A percentile compares a stretch with the other conserved stretches of the same genome.
These are phyloP conservation scores for Equus quagga DNA, from an alignment of 2,113 vertebrate species.

Conservation along the genomic window DNA sequence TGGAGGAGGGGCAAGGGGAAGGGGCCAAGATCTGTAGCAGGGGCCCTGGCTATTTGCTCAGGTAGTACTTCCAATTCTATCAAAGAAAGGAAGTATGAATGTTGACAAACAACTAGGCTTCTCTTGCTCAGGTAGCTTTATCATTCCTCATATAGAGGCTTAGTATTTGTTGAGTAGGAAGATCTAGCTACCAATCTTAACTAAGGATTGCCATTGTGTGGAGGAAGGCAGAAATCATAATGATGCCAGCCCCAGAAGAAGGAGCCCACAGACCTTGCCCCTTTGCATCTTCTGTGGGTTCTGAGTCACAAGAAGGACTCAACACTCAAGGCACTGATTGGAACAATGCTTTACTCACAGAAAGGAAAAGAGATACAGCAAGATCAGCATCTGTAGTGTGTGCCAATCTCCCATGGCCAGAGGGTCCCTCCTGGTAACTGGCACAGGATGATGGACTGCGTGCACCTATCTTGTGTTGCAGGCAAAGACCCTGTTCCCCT, in stretches of 20 bases:
- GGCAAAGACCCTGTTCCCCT: not conserved
- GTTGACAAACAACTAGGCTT: not conserved
- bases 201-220: not conserved
- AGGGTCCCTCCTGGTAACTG: not conserved
- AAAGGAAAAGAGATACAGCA: not conserved
- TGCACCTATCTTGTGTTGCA: not conserved
- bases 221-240: not conserved
- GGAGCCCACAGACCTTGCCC: not conserved
- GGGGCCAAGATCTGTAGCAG: not conserved
- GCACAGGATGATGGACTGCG: not conserved
- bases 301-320: not conserved
- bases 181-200: not conserved
- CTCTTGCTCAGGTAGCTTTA: not conserved
- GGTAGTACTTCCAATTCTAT: not conserved
- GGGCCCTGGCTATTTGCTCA: not conserved
- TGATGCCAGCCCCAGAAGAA: not conserved
- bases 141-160: not conserved
- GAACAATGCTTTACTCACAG: not conserved
- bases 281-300: not conserved
- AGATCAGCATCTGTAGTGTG: not conserved
- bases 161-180: not conserved
- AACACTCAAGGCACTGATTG: not conserved
- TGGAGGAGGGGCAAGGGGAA: not conserved
- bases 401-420: not conserved
- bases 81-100: not conserved